Percentiles rank a stretch among this genome's conserved stretches.
Evolutionary conservation across 2,888 invertebrate species (phyloP).

Genomic region (Eudasyphora cyanicolor): DNA sequence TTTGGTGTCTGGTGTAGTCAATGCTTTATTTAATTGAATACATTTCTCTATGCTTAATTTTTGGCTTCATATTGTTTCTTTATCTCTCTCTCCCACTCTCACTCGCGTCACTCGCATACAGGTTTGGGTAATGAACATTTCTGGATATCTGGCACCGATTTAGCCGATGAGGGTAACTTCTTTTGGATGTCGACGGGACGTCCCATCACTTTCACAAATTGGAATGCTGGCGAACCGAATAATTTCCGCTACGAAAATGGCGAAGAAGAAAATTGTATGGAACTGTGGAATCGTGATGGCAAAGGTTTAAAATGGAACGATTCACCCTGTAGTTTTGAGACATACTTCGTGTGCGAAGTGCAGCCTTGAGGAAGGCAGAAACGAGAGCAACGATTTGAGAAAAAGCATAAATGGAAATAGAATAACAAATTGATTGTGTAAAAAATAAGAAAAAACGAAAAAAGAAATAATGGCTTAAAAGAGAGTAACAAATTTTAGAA

Average conservation of each 20-base stretch:
- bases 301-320: constrained; percentile 97
- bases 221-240: constrained; percentile 96
- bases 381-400: constrained; percentile 14
- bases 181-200: constrained; percentile 96
- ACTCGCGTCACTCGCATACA: constrained; percentile 76
- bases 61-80: constrained; percentile 8
- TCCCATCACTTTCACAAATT: constrained; percentile 93
- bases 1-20: constrained; percentile 11
- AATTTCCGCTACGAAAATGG: constrained; percentile 94
- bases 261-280: constrained; percentile 94
- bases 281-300: constrained; percentile 93
- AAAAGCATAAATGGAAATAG: constrained; percentile 23
- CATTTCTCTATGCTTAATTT: not conserved
- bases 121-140: constrained; percentile 94
- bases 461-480: not conserved
- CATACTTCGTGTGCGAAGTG: constrained; percentile 95
- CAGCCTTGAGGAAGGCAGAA: constrained; percentile 74
- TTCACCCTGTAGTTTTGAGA: constrained; percentile 95
- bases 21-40: constrained; percentile 29
- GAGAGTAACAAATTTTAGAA: not conserved
- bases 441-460: not conserved
- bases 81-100: not conserved
- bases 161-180: constrained; percentile 94
- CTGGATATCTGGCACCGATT: constrained; percentile 95
- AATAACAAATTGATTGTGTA: not conserved